Evolutionary conservation across 2,888 invertebrate species (phyloP), one percentile per base, ranked within the genome.

Genomic region (Ichneumoninae sp.): DNA sequence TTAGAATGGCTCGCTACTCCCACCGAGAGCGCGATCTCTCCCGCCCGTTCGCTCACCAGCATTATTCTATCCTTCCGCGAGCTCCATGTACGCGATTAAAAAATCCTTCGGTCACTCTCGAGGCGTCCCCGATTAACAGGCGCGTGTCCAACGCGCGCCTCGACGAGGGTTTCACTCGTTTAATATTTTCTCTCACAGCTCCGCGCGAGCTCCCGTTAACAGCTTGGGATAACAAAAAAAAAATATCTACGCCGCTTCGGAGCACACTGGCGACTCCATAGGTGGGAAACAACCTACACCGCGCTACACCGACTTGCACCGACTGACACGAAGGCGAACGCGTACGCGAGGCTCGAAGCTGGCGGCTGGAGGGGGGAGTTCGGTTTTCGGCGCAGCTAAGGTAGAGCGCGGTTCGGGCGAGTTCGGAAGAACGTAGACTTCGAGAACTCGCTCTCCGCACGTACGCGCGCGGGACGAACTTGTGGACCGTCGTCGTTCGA

Each of bases 1-100:
- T 54, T 22, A 66, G 68, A 69, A 50, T 70, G 78, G 44, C 60
- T 76, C 52, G 33, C 54, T 50, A 52, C 74, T 71, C 74, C 57
- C 30, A 62, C 33, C 66, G 65, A 57, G 78, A 50, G 47, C 70
- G 52, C 50, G 52, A 75, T 84, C 70, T 87, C 88, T 91, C 89
- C 88, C 89, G 89, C 89, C 87, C 88, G 90, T 90, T 89, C 88
- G 83, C 92, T 92, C 89, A 92, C 92, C 92, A 92, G 88, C 92
- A 92, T 92, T 89, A 91, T 91, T 52, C 87, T 90, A 92, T 86
- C 88, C 89, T 85, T 91, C 86, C 79, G 87, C 86, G 77, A 88
- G 86, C 90, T 87, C 88, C 91, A 90, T 91, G 88, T 84, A 89
- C 87, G 88, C 82, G 75, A 89, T 82, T 62, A 4, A 47, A 79